phyloP scores from a whole-genome alignment of 37 sponge, comb jelly and placozoan species.

The Halichondria panicea region DNA sequence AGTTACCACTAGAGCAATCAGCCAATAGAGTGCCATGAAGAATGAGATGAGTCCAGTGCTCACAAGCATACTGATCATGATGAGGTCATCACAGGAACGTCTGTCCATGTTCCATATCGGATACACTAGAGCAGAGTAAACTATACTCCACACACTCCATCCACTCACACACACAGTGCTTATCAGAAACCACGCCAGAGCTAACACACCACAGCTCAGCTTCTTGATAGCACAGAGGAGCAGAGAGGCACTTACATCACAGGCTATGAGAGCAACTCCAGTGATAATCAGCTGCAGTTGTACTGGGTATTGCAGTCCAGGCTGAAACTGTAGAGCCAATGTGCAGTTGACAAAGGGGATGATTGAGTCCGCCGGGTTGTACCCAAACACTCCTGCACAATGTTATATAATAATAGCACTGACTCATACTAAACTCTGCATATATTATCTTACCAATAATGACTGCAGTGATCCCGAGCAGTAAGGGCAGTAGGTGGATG shows the following conservation, averaged over 20 bases:
- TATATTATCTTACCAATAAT: conserved; percentile 10
- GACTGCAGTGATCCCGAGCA: conserved; percentile 3
- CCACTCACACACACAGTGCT: neutral
- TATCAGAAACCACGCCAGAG: neutral
- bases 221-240: conserved; percentile 6
- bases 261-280: conserved; percentile 1
- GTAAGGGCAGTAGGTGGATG: neutral
- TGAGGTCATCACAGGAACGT: neutral
- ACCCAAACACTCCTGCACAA: conserved; percentile 8
- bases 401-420: neutral
- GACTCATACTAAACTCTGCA: neutral
- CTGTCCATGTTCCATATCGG: conserved; percentile 11
- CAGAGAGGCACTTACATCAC: neutral
- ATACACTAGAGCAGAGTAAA: neutral
- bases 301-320: neutral
- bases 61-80: neutral
- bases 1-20: neutral
- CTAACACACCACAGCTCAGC: conserved; percentile 1
- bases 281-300: conserved; percentile 1
- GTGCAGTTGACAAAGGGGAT: conserved; percentile 24
- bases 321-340: neutral
- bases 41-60: neutral
- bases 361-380: neutral
- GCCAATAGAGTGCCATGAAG: neutral
- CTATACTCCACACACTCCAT: conserved; percentile 9